Evolutionary conservation across 2,888 invertebrate species (phyloP).

Genomic region (Pachydiplax longipennis): DNA sequence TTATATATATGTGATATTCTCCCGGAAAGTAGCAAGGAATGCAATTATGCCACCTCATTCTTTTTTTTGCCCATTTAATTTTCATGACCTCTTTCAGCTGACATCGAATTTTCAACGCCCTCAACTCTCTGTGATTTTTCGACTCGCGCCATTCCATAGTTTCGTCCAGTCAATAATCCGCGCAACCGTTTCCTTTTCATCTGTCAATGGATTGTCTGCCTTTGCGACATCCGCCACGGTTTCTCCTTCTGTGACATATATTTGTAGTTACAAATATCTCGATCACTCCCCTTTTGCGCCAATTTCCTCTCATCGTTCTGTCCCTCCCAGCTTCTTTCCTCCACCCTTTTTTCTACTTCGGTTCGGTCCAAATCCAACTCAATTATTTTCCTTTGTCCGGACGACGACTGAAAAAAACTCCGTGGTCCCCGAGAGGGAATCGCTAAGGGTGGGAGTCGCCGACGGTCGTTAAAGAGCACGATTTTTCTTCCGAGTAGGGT

Average conservation of each 20-base stretch:
- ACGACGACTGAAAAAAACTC: neutral
- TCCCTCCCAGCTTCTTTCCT: neutral
- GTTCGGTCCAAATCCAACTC: constrained; percentile 30
- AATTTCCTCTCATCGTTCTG: neutral
- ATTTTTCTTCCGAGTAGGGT: neutral
- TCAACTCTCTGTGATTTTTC: neutral
- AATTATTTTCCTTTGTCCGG: constrained; percentile 42
- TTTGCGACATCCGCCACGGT: neutral
- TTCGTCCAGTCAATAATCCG: neutral
- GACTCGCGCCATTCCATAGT: neutral
- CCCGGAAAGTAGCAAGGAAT: no score
- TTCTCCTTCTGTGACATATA: neutral
- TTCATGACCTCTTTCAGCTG: neutral
- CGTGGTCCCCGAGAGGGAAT: neutral
- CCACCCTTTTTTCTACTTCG: neutral
- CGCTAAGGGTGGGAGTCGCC: neutral
- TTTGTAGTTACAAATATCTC: neutral
- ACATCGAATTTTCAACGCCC: neutral
- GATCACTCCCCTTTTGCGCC: neutral
- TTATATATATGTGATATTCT: no score
- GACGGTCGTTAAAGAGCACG: constrained; percentile 3
- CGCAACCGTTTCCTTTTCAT: neutral
- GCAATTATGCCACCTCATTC: no score
- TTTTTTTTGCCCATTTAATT: neutral
- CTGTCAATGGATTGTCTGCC: neutral